Conservation (phyloP, 1,140 invertebrate species). For the Diabrotica undecimpunctata region DNA sequence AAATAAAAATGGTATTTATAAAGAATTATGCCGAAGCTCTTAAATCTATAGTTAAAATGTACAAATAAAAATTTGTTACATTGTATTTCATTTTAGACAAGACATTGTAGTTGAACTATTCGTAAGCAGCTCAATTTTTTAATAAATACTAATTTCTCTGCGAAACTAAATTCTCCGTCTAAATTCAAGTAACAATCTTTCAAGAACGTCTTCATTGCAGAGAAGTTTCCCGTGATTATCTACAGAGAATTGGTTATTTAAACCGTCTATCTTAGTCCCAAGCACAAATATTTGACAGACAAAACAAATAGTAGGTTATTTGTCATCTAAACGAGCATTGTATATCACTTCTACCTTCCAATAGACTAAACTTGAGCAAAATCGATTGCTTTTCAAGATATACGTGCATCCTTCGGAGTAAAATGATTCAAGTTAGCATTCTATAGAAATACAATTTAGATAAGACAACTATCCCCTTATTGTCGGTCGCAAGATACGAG, state of each 20-base stretch:
- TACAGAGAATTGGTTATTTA: neutral
- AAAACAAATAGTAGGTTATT: constrained; percentile 3
- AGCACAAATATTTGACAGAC: neutral
- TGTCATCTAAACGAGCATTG: neutral
- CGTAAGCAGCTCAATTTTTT: too few relatives aligned
- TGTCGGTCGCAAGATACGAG: neutral
- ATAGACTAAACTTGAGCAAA: neutral
- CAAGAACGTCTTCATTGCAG: too few relatives aligned
- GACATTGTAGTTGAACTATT: too few relatives aligned
- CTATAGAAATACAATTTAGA: neutral
- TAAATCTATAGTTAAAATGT: too few relatives aligned
- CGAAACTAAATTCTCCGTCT: too few relatives aligned
- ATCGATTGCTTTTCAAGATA: neutral
- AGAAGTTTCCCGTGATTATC: neutral
- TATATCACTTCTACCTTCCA: constrained; percentile 2
- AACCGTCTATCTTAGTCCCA: neutral
- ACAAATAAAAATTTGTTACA: too few relatives aligned
- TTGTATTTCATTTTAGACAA: too few relatives aligned
- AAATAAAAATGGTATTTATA: too few relatives aligned
- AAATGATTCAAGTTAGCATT: neutral
- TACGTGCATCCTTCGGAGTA: neutral
- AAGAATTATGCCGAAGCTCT: too few relatives aligned
- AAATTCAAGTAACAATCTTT: too few relatives aligned
- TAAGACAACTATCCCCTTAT: neutral
- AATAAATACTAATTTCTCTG: too few relatives aligned